Evolutionary conservation across 23 tunicate genomes (phyloP), one percentile per base, ranked within the genome.

Genomic region (Clavelina lepadiformis): DNA sequence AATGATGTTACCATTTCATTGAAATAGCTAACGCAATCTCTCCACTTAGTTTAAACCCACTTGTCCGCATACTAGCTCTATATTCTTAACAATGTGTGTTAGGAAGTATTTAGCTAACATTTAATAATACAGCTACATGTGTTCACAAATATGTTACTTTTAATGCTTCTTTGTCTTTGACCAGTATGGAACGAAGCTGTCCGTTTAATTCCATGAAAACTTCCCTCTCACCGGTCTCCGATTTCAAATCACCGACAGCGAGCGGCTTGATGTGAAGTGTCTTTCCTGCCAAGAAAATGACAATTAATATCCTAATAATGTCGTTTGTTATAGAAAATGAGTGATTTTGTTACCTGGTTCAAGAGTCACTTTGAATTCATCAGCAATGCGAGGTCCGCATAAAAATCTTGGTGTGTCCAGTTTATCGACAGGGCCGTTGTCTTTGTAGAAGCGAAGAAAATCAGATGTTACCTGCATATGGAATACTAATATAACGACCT

Each of bases 141-240:
- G 67, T 27, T 18, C 8, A 25, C 20, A 15, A 51, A 51, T 15
- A 8, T n/a, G n/a, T 28, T 61, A 89, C 97, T 56, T 94, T 94
- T 38, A 76, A 28, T 3, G 99, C 99, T 76, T 94, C 99, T 44
- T 80, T 80, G 51, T 94, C 99, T 65, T 86, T 86, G 51, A 94
- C 73, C 36, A 63, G 58, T 5, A 82, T 55, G 30, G 91, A 57
- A 33, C 99, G 57, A 1, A 94, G 75, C 57, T 88, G 88, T 0
- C 99, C 99, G 53, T 94, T 94, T 0, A 80, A 66, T 37, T 94
- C 94, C 84, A 94, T 69, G 57, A 94, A 94, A 26, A 94, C 99
- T 51, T 94, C 99, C 27, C 91, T 50, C 46, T 94, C 95, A 3
- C 99, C 99, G 0, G 91, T 80, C 11, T 81, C 83, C 46, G 62